Evolutionary conservation across 2,888 invertebrate genomes (phyloP).

Genomic region (Parasteatoda lunata): DNA sequence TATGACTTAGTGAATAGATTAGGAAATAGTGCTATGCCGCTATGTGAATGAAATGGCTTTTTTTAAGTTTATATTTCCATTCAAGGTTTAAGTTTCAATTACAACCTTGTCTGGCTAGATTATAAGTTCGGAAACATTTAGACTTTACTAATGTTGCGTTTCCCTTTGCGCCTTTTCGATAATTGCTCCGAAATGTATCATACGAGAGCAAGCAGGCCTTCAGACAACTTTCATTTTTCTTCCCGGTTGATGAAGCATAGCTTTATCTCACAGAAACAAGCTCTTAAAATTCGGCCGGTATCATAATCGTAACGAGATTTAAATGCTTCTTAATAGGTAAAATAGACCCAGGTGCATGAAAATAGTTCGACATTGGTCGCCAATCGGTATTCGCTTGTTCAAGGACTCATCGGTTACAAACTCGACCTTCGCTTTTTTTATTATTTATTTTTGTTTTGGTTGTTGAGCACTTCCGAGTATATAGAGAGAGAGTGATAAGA

Average conservation of each 20-base stretch:
- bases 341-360: neutral
- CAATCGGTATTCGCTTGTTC: neutral
- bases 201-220: neutral
- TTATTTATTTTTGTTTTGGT: neutral
- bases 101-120: slow-evolving; percentile 10
- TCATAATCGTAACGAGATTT: neutral
- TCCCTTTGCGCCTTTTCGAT: slow-evolving; percentile 4
- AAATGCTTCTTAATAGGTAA: neutral
- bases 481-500: no score
- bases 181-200: neutral
- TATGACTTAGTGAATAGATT: no score
- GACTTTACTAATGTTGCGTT: slow-evolving; percentile 12
- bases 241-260: no score
- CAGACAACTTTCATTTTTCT: no score
- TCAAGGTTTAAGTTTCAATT: slow-evolving; percentile 14
- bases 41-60: slow-evolving; percentile 20
- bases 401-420: neutral
- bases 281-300: neutral
- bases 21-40: no score
- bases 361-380: neutral
- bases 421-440: neutral
- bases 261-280: neutral
- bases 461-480: no score
- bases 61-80: neutral
- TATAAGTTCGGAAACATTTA: neutral